Evolutionary conservation across 2,888 invertebrate genomes (phyloP).

Genomic region (Vesta saturnalis): DNA sequence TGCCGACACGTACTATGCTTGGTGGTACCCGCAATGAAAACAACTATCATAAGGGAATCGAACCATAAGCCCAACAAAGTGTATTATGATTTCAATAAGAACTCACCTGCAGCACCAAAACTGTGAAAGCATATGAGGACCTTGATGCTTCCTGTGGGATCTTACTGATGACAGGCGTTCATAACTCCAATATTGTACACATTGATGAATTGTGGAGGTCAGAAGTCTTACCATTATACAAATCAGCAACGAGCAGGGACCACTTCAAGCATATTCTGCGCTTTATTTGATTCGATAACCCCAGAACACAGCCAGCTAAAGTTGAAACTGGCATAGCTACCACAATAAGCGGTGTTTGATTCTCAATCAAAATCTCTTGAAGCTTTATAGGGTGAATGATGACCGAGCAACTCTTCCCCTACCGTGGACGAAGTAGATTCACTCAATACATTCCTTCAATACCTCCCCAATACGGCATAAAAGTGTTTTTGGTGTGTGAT

Average conservation of each 20-base stretch:
- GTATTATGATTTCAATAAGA: slow-evolving; percentile 15
- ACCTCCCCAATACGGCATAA: too few species aligned
- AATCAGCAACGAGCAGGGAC: slow-evolving; percentile 20
- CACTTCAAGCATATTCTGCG: slow-evolving; percentile 19
- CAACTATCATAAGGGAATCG: slow-evolving; percentile 10
- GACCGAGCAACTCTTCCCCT: slow-evolving; percentile 7
- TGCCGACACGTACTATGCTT: slow-evolving; percentile 18
- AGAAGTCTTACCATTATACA: slow-evolving; percentile 19
- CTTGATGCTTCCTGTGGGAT: slow-evolving; percentile 12
- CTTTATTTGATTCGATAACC: slow-evolving; percentile 25
- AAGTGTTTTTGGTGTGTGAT: too few species aligned
- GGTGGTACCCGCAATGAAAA: slow-evolving; percentile 10
- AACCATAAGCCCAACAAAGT: slow-evolving; percentile 14
- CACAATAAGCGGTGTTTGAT: slow-evolving; percentile 24
- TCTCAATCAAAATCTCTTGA: slow-evolving; percentile 22
- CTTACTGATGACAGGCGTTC: slow-evolving; percentile 13
- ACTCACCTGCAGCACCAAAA: slow-evolving; percentile 8
- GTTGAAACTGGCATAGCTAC: slow-evolving; percentile 24
- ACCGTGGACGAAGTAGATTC: too few species aligned
- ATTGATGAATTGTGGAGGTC: slow-evolving; percentile 13
- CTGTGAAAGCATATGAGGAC: background rate
- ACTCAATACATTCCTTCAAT: too few species aligned
- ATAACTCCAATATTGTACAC: slow-evolving; percentile 16
- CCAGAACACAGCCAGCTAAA: slow-evolving; percentile 15
- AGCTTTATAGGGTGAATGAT: background rate